Evolutionary conservation across 2,888 invertebrate species (phyloP).

Genomic region (Cecidostiba fungosa): DNA sequence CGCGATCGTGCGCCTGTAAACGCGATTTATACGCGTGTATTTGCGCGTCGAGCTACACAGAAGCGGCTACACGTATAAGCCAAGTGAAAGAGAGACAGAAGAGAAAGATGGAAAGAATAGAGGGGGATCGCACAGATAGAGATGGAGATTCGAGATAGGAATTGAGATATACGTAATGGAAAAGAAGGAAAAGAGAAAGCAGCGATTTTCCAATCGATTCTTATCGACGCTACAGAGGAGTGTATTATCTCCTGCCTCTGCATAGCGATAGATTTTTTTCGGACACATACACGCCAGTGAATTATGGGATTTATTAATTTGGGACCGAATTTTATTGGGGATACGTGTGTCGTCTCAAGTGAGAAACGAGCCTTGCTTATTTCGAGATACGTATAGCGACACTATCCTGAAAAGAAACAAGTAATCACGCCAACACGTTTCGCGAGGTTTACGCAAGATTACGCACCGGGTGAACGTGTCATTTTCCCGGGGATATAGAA

Average conservation of each 20-base stretch:
- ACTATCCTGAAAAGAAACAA: neutral
- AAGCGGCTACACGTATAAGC: neutral
- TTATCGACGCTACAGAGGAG: constrained; percentile 13
- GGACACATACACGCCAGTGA: neutral
- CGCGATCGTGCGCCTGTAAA: constrained; percentile 14
- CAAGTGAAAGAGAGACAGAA: constrained; percentile 12
- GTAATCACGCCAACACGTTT: neutral
- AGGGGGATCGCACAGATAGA: constrained; percentile 20
- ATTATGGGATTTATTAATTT: constrained; percentile 8
- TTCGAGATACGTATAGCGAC: neutral
- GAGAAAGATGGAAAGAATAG: neutral
- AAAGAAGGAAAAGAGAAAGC: constrained; percentile 51
- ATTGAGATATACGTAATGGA: constrained; percentile 52
- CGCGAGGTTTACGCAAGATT: neutral
- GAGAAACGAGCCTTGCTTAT: neutral
- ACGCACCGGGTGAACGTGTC: neutral
- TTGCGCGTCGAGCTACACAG: constrained; percentile 12
- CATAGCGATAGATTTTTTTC: neutral
- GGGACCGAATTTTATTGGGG: neutral
- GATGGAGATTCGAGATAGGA: constrained; percentile 51
- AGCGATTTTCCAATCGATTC: constrained; percentile 42
- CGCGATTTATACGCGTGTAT: constrained; percentile 35
- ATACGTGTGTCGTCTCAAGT: neutral
- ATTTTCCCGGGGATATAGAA: neutral
- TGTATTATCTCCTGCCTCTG: neutral